phyloP scores from a whole-genome alignment of 2,888 invertebrate species.

The Apodemia duryi region DNA sequence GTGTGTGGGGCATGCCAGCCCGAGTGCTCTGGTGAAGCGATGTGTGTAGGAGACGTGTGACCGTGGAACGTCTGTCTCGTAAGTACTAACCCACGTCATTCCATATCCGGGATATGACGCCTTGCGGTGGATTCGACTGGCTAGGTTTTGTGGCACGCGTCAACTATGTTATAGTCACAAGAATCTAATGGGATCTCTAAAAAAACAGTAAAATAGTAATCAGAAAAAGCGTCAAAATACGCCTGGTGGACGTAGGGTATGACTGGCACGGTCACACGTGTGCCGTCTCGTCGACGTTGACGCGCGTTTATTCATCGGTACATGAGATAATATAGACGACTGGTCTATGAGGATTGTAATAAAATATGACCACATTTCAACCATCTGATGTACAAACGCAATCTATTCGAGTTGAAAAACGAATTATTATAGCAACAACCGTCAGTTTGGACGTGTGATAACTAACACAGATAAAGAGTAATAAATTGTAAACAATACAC shows the following conservation, averaged over 20 bases:
- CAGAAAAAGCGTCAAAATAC: slow-evolving; percentile 34
- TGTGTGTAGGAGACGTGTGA: slow-evolving; percentile 72
- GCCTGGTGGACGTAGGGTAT: slow-evolving; percentile 41
- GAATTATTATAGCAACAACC: slow-evolving; percentile 58
- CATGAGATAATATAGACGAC: background rate
- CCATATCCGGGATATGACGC: slow-evolving; percentile 34
- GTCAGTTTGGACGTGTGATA: slow-evolving; percentile 60
- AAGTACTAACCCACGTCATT: slow-evolving; percentile 59
- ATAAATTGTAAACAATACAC: slow-evolving; percentile 66
- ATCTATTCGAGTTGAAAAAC: slow-evolving; percentile 21
- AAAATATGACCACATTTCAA: background rate
- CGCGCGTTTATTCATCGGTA: slow-evolving; percentile 27
- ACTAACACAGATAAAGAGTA: slow-evolving; percentile 63
- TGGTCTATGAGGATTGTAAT: background rate
- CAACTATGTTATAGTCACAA: slow-evolving; percentile 42
- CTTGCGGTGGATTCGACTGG: slow-evolving; percentile 39
- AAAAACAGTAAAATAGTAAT: slow-evolving; percentile 60
- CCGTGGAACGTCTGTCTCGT: slow-evolving; percentile 71
- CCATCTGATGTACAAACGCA: background rate
- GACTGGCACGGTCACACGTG: slow-evolving; percentile 50
- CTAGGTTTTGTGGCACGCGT: slow-evolving; percentile 43
- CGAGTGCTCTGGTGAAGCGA: slow-evolving; percentile 68
- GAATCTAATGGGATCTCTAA: slow-evolving; percentile 45
- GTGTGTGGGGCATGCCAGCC: slow-evolving; percentile 68
- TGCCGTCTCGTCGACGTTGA: slow-evolving; percentile 37